Evolutionary conservation across 2,888 invertebrate genomes (phyloP).

Genomic region (Dilophus febrilis): DNA sequence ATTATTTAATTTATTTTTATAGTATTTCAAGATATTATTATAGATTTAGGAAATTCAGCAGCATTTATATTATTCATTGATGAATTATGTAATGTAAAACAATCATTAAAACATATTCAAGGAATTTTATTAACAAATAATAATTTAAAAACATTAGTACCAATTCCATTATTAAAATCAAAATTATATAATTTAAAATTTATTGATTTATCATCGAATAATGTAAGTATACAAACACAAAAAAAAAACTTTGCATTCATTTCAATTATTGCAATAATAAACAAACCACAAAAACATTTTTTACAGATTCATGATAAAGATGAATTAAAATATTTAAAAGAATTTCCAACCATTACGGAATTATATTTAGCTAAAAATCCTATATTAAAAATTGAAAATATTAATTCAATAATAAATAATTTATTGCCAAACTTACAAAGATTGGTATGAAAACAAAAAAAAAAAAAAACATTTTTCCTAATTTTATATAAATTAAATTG

Average conservation of each 20-base stretch:
- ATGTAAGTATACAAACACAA: constrained; percentile 4
- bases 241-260: not conserved
- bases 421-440: not conserved
- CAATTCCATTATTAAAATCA: no score
- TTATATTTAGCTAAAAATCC: constrained; percentile 10
- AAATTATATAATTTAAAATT: constrained; percentile 3
- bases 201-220: constrained; percentile 10
- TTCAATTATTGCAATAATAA: no score
- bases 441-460: no score
- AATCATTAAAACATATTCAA: constrained; percentile 9
- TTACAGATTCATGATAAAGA: constrained; percentile 7
- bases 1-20: not conserved
- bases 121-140: constrained; percentile 11
- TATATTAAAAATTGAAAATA: no score
- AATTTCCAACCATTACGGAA: constrained; percentile 6
- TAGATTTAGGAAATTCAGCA: constrained; percentile 7
- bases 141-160: constrained; percentile 5
- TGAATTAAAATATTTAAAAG: constrained; percentile 7
- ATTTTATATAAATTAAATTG: no score
- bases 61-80: constrained; percentile 8
- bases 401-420: no score
- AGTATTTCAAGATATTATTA: constrained; percentile 8
- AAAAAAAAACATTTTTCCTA: no score
- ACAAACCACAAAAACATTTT: no score
- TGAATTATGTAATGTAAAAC: constrained; percentile 5